Conservation (phyloP, 1,140 invertebrate genomes). For the Aphelinus certus region DNA sequence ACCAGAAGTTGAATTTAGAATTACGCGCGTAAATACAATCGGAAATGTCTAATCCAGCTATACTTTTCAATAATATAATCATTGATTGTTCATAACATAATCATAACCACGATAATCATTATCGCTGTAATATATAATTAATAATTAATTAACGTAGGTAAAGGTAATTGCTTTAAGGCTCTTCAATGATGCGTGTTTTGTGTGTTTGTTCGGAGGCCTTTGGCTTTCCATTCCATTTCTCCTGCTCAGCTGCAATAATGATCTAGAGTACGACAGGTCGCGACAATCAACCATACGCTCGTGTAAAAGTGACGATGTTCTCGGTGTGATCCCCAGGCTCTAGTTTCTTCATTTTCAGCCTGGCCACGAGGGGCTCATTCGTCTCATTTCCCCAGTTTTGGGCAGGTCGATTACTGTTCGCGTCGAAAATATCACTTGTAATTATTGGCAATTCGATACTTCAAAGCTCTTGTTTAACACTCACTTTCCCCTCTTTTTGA, state of each 20-base stretch:
- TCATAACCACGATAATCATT: slow-evolving; percentile 39
- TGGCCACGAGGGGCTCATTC: not conserved
- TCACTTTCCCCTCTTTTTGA: not conserved
- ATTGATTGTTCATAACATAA: slow-evolving; percentile 39
- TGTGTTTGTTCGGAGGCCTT: slow-evolving; percentile 2
- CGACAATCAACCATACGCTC: not conserved
- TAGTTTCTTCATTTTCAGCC: slow-evolving; percentile 1
- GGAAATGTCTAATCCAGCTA: slow-evolving; percentile 20
- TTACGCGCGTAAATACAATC: not conserved
- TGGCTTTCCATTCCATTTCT: slow-evolving; percentile 5
- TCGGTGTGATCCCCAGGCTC: slow-evolving; percentile 12
- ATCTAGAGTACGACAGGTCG: not conserved
- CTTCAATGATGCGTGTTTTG: slow-evolving; percentile 10
- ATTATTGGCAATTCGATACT: slow-evolving; percentile 29
- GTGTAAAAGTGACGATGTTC: slow-evolving; percentile 8
- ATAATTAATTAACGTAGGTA: slow-evolving; percentile 26
- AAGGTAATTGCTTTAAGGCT: slow-evolving; percentile 27
- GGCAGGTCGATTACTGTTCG: slow-evolving; percentile 34
- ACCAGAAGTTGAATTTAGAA: no score
- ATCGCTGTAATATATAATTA: slow-evolving; percentile 30
- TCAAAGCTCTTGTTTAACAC: not conserved
- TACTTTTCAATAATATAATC: slow-evolving; percentile 23
- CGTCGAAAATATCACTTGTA: slow-evolving; percentile 24
- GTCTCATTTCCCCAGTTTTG: slow-evolving; percentile 18
- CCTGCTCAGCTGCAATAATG: slow-evolving; percentile 7